Percentiles rank a stretch among this genome's conserved stretches.
These are phyloP conservation scores for Parambassis ranga DNA, from an alignment of 2,797 vertebrate genomes.

Conservation along the genomic window DNA sequence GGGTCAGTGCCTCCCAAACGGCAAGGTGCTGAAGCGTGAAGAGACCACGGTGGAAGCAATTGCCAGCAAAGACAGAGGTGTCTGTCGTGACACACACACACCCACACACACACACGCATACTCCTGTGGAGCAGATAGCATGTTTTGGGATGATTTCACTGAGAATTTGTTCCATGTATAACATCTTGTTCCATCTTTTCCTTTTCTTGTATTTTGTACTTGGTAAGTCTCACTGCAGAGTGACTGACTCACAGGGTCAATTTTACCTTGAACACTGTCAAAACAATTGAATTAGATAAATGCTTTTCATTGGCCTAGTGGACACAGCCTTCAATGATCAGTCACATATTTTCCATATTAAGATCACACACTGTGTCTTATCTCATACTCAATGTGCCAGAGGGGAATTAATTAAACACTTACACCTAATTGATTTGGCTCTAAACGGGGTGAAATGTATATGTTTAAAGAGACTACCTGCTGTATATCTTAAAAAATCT, in stretches of 20 bases:
- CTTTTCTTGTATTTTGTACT: neutral
- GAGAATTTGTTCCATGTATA: neutral
- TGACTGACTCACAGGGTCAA: neutral
- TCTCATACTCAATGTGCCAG: conserved; percentile 23
- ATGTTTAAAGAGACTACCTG: too few species aligned
- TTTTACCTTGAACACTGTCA: conserved; percentile 7
- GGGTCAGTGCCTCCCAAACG: conserved; percentile 72
- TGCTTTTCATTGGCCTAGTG: conserved; percentile 1
- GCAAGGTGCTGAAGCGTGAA: conserved; percentile 58
- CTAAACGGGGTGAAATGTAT: conserved; percentile 39
- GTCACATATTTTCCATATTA: conserved; percentile 36
- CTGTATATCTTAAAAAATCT: too few species aligned
- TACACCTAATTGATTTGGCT: conserved; percentile 55
- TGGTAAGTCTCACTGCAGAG: neutral
- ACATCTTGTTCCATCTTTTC: neutral
- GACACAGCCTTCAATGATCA: conserved; percentile 7
- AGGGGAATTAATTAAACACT: conserved; percentile 60
- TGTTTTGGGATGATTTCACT: neutral
- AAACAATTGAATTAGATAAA: conserved; percentile 19
- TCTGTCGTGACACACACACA: conserved; percentile 15
- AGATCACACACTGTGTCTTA: conserved; percentile 21
- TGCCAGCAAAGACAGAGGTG: conserved; percentile 27
- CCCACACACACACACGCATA: neutral
- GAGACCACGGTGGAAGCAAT: conserved; percentile 42
- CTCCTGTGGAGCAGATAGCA: neutral